Evolutionary conservation across 2,113 vertebrate species (phyloP), one percentile per base, ranked within the genome.

Genomic region (Callithrix jacchus): DNA sequence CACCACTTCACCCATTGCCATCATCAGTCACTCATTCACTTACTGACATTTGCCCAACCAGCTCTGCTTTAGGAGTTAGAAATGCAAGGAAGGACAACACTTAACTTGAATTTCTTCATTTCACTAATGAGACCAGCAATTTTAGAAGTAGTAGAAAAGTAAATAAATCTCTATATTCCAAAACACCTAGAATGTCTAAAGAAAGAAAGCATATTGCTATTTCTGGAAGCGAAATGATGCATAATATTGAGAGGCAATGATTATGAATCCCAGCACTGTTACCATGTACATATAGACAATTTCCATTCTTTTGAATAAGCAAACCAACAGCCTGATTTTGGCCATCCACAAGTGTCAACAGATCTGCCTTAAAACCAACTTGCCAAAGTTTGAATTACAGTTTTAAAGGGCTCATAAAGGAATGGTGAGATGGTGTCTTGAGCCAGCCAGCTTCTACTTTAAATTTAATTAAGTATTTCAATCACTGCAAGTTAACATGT

Each of bases 381-480:
- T 83, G 52, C 66, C 52, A 14, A n/a, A 6, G 21, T 66, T 83
- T 87, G 58, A 66, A 61, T 64, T 35, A 81, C 6, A 68, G 25
- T 52, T 54, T 49, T 17, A 58, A 79, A 61, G 64, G 3, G 7
- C 47, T 68, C 35, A 1, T 27, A 20, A 42, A 76, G 56, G 6
- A 27, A 66, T 8, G n/a, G 86, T 66, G 37, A 84, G 88, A 64
- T 20, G 20, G 8, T 16, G 23, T 68, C 68, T 52, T 35, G 21
- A 7, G 12, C 70, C 3, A 5, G 25, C 77, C 35, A 13, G 73
- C 37, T 74, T 83, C 87, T 30, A 25, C 81, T 91, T 95, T 49
- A 81, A 82, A 74, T 58, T 74, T 85, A 81, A 83, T 92, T 91
- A 91, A 89, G 42, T 73, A 92, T 79, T 95, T 92, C 91, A 87